Conservation (phyloP, 2,888 invertebrate genomes). For the Eugnorisma glareosa region DNA sequence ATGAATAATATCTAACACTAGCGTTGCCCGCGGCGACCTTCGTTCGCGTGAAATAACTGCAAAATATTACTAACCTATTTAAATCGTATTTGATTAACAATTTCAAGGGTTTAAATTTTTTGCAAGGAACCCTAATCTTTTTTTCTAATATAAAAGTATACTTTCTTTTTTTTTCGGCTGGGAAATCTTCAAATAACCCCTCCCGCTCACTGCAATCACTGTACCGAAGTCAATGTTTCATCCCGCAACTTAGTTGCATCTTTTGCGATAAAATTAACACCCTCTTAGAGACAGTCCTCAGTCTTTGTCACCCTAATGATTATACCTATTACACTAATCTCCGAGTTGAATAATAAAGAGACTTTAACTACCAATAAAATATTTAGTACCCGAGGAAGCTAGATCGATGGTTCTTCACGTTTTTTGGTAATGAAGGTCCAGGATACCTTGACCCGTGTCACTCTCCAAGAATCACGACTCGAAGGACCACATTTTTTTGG, state of each 20-base stretch:
- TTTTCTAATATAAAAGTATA: too few species aligned
- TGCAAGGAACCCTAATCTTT: too few species aligned
- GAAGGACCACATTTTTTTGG: slow-evolving; percentile 67
- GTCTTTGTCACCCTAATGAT: slow-evolving; percentile 83
- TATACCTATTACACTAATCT: slow-evolving; percentile 88
- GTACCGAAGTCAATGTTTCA: slow-evolving; percentile 19
- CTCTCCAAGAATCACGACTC: neutral
- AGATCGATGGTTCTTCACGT: slow-evolving; percentile 82
- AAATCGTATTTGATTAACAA: too few species aligned
- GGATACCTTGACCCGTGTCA: slow-evolving; percentile 64
- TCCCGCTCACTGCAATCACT: slow-evolving; percentile 22
- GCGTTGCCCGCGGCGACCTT: neutral
- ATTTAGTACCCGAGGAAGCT: slow-evolving; percentile 84
- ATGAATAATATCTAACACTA: slow-evolving; percentile 31
- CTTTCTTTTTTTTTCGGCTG: too few species aligned
- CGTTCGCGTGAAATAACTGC: too few species aligned
- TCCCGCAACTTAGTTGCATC: slow-evolving; percentile 59
- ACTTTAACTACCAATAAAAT: slow-evolving; percentile 89
- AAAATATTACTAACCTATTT: too few species aligned
- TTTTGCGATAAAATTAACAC: slow-evolving; percentile 62
- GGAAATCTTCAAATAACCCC: too few species aligned
- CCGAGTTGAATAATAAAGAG: slow-evolving; percentile 84
- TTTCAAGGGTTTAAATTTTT: too few species aligned
- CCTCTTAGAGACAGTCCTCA: slow-evolving; percentile 73
- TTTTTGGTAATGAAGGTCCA: slow-evolving; percentile 79